Conservation (phyloP, 2,113 vertebrate species). For the Corythornis vintsioides region DNA sequence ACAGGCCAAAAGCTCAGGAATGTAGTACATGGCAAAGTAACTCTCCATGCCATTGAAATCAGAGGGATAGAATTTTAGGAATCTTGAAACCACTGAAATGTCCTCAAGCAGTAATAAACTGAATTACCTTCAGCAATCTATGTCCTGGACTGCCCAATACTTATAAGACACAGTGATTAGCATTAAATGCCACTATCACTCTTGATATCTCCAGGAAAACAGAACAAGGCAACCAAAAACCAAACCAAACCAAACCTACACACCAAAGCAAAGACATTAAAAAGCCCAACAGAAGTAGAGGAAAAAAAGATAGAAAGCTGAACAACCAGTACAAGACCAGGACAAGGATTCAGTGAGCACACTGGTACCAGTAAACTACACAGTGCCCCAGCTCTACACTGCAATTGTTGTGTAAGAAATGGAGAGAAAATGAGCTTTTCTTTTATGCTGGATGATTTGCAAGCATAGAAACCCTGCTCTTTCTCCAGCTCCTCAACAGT, state of each 20-base stretch:
- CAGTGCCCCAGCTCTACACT: not conserved
- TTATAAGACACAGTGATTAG: not conserved
- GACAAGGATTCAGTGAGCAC: not conserved
- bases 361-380: not conserved
- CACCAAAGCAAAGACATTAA: not conserved
- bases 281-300: not conserved
- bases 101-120: not conserved
- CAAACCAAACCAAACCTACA: not conserved
- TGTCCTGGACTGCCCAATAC: not conserved
- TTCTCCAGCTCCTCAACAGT: not conserved
- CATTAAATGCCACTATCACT: not conserved
- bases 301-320: not conserved
- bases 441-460: not conserved
- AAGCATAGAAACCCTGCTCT: not conserved
- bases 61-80: not conserved
- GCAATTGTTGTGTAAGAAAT: not conserved
- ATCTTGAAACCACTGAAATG: not conserved
- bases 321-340: not conserved
- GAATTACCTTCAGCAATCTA: not conserved
- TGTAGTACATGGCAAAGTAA: accelerated
- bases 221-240: not conserved
- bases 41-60: not conserved
- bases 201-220: not conserved
- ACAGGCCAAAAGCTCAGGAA: not conserved
- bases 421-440: not conserved